A percentile compares a stretch with the other conserved stretches of the same genome.
Conservation (phyloP, 2,797 vertebrate genomes). For the Hybognathus amarus region DNA sequence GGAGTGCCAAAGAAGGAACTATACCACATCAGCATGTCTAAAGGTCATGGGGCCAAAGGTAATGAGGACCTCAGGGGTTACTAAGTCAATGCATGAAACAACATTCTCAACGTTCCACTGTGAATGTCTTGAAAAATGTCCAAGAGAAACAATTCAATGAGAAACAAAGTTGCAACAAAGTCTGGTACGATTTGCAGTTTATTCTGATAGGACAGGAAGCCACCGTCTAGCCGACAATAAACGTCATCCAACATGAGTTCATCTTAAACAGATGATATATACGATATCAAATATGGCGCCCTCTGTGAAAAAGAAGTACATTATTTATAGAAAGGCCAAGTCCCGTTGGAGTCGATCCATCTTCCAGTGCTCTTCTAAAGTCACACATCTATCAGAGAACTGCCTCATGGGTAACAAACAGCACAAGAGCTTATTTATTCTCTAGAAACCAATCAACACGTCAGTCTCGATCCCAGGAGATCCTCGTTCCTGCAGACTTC, state of each 20-base stretch:
- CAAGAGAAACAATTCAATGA: background rate
- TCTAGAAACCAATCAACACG: slow-evolving; percentile 32
- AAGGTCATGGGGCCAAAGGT: slow-evolving; percentile 54
- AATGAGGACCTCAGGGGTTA: background rate
- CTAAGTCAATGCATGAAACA: background rate
- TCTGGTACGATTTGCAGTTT: background rate
- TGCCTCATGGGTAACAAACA: background rate
- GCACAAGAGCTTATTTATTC: slow-evolving; percentile 8
- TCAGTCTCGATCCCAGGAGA: background rate
- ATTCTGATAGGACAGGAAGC: background rate
- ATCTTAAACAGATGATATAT: background rate
- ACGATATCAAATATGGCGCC: background rate
- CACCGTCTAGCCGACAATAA: background rate
- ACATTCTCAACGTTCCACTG: background rate
- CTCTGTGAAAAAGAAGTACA: background rate
- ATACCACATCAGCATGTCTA: slow-evolving; percentile 56
- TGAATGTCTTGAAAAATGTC: background rate
- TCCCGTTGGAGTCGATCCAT: background rate
- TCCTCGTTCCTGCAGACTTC: background rate
- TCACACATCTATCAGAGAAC: background rate
- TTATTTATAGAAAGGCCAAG: background rate
- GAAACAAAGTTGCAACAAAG: background rate
- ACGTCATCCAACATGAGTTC: background rate
- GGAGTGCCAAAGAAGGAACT: slow-evolving; percentile 35
- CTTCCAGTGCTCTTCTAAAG: background rate